Evolutionary conservation across 2,797 vertebrate species (phyloP).

Genomic region (Scomberomorus guttatus): DNA sequence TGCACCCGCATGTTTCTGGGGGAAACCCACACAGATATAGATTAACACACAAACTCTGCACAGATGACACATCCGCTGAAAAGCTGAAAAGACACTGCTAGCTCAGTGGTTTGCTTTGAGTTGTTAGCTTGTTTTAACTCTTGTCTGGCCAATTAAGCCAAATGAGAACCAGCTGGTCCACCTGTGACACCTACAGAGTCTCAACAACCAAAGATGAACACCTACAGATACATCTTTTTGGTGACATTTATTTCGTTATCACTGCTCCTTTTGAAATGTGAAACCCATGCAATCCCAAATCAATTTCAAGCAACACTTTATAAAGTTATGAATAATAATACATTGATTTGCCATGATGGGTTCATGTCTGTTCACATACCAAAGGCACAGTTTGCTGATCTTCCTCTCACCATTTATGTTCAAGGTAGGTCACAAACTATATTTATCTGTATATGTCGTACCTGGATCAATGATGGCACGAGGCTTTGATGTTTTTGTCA

Average conservation of each 20-base stretch:
- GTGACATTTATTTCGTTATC: constrained; percentile 11
- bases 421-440: constrained; percentile 51
- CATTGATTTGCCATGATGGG: constrained; percentile 37
- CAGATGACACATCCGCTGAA: too few relatives aligned
- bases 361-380: constrained; percentile 62
- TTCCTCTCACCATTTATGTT: constrained; percentile 61
- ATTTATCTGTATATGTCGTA: not conserved
- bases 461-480: not conserved
- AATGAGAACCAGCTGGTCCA: constrained; percentile 53
- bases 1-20: not conserved
- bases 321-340: not conserved
- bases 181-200: constrained; percentile 3
- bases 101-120: not conserved
- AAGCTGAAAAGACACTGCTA: not conserved
- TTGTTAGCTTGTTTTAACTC: not conserved
- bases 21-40: not conserved
- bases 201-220: constrained; percentile 39
- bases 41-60: not conserved
- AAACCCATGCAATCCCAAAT: constrained; percentile 14
- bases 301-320: not conserved
- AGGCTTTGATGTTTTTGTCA: not conserved
- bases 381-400: constrained; percentile 51
- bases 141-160: constrained; percentile 32
- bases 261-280: constrained; percentile 21
- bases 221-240: constrained; percentile 1